These are phyloP conservation scores for Cheilosia pagana DNA, from an alignment of 2,888 invertebrate genomes.

Conservation along the genomic window DNA sequence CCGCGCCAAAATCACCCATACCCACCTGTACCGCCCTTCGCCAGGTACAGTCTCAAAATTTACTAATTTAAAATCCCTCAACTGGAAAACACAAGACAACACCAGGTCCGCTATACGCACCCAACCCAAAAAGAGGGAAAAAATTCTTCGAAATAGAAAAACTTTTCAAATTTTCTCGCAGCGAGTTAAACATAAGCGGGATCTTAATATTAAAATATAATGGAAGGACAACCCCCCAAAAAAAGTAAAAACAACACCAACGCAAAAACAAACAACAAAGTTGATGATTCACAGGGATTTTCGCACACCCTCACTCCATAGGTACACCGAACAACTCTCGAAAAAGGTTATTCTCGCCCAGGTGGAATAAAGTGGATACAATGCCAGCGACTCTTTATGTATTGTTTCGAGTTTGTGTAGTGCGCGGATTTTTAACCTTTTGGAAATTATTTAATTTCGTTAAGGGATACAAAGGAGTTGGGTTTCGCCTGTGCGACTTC, in stretches of 20 bases:
- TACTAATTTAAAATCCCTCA: constrained; percentile 67
- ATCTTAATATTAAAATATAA: constrained; percentile 69
- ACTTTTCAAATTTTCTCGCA: constrained; percentile 71
- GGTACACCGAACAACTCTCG: background rate
- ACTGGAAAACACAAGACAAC: constrained; percentile 64
- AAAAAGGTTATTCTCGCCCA: constrained; percentile 42
- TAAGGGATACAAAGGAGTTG: constrained; percentile 21
- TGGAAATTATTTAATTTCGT: constrained; percentile 55
- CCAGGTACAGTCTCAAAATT: constrained; percentile 40
- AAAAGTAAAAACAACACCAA: constrained; percentile 21
- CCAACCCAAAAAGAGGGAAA: constrained; percentile 33
- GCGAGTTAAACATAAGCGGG: constrained; percentile 67
- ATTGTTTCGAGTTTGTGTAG: constrained; percentile 9
- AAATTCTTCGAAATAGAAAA: constrained; percentile 62
- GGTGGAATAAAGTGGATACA: constrained; percentile 47
- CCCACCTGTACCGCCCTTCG: background rate
- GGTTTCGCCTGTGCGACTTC: background rate
- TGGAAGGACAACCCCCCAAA: constrained; percentile 13
- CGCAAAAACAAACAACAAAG: constrained; percentile 61
- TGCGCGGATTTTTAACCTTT: constrained; percentile 19
- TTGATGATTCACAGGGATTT: constrained; percentile 65
- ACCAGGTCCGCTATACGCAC: background rate
- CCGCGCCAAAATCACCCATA: background rate
- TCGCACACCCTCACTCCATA: background rate
- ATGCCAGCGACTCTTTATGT: constrained; percentile 6